These are phyloP conservation scores for Drosophila nigromelanica DNA, from an alignment of 1,140 invertebrate species.

Conservation along the genomic window DNA sequence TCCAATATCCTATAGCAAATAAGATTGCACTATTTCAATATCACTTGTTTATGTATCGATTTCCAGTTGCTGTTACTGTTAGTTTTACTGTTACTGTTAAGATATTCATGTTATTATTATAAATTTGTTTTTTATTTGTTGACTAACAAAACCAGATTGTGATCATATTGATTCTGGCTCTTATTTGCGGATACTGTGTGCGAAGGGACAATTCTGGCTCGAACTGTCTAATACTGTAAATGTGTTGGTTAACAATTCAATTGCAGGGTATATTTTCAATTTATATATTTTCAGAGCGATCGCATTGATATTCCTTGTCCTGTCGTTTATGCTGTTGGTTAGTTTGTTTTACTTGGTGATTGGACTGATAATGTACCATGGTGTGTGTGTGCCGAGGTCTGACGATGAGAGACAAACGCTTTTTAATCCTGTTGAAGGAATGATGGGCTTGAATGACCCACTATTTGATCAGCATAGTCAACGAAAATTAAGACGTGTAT, in stretches of 20 bases:
- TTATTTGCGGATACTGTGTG: background rate
- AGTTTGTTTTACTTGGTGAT: background rate
- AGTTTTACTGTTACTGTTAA: too few species aligned
- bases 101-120: too few species aligned
- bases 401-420: background rate
- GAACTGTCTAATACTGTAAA: background rate
- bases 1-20: too few species aligned
- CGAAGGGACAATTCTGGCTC: background rate
- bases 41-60: too few species aligned
- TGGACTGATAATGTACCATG: slow-evolving; percentile 4
- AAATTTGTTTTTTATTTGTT: too few species aligned
- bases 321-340: background rate
- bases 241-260: background rate
- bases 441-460: background rate
- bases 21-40: too few species aligned
- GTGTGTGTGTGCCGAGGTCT: background rate
- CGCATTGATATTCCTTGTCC: background rate
- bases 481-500: background rate
- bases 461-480: background rate
- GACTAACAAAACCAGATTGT: background rate
- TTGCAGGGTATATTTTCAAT: too few species aligned
- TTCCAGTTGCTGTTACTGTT: too few species aligned
- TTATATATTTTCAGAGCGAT: background rate
- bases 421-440: background rate
- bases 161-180: background rate